Percentiles rank a stretch among this genome's conserved stretches.
These are phyloP conservation scores for Drosophila athabasca DNA, from an alignment of 1,140 invertebrate genomes.

Conservation along the genomic window DNA sequence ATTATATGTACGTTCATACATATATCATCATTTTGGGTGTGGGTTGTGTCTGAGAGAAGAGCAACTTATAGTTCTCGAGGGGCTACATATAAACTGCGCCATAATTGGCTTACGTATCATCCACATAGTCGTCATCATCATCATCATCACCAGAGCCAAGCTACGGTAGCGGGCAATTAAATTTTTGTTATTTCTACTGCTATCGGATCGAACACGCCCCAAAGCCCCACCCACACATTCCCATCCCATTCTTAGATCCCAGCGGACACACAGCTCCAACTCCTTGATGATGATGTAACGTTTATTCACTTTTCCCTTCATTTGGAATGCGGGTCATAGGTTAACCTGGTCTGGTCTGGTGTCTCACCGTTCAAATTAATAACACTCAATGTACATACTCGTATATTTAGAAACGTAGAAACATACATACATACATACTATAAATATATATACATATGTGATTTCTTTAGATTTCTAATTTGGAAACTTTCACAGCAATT, in stretches of 20 bases:
- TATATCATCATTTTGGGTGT: conserved; percentile 67
- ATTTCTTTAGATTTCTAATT: conserved; percentile 39
- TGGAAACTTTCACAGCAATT: conserved; percentile 64
- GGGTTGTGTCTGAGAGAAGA: conserved; percentile 59
- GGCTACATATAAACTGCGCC: conserved; percentile 63
- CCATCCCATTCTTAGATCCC: neutral
- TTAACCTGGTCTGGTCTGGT: conserved; percentile 4
- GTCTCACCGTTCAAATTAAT: conserved; percentile 25
- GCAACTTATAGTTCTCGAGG: conserved; percentile 59
- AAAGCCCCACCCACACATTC: conserved; percentile 7
- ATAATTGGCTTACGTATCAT: conserved; percentile 73
- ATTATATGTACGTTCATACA: conserved; percentile 30
- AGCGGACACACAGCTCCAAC: conserved; percentile 38
- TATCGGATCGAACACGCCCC: conserved; percentile 50
- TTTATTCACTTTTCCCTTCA: conserved; percentile 13
- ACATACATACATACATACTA: conserved; percentile 2
- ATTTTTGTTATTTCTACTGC: conserved; percentile 41
- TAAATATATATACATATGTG: neutral
- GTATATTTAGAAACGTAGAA: conserved; percentile 5
- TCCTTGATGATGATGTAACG: conserved; percentile 49
- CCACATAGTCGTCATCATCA: conserved; percentile 24
- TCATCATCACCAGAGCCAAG: conserved; percentile 16
- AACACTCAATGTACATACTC: conserved; percentile 22
- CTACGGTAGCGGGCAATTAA: conserved; percentile 65
- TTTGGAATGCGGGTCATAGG: conserved; percentile 30